phyloP scores from a whole-genome alignment of 2,113 vertebrate genomes.

The Procavia capensis region DNA sequence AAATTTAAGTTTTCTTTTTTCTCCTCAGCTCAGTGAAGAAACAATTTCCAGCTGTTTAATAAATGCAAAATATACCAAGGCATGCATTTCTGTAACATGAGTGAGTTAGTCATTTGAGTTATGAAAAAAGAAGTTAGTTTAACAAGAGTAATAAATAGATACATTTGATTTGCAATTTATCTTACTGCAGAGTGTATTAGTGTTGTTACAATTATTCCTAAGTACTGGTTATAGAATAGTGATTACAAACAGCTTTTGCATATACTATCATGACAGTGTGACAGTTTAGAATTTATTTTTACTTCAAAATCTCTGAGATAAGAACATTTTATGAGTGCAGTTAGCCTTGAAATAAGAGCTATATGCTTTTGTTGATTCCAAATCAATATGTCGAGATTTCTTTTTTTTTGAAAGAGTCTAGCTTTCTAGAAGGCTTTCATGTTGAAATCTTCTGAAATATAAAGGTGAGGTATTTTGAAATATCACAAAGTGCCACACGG shows the following conservation, averaged over 20 bases:
- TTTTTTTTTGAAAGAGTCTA: background rate
- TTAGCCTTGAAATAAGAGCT: slow-evolving; percentile 35
- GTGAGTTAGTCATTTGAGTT: background rate
- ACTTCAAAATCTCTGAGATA: background rate
- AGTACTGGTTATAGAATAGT: background rate
- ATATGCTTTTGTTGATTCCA: slow-evolving; percentile 58
- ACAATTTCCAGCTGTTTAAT: slow-evolving; percentile 52
- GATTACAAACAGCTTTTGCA: background rate
- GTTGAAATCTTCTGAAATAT: slow-evolving; percentile 60
- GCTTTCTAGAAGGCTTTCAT: slow-evolving; percentile 32
- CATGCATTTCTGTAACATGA: slow-evolving; percentile 15
- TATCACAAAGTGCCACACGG: background rate
- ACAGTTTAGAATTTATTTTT: slow-evolving; percentile 57
- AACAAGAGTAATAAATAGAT: background rate
- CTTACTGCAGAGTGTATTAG: background rate
- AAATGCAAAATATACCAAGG: slow-evolving; percentile 41
- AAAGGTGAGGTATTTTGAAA: slow-evolving; percentile 61
- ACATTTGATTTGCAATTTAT: slow-evolving; percentile 24
- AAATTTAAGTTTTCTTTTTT: slow-evolving; percentile 74
- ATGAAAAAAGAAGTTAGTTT: slow-evolving; percentile 2
- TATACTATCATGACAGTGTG: background rate
- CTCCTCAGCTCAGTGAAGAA: slow-evolving; percentile 60
- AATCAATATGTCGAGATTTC: slow-evolving; percentile 57
- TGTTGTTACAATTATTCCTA: slow-evolving; percentile 15
- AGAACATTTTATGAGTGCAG: background rate